Conservation (phyloP, 2,797 vertebrate genomes). For the Spheniscus humboldti region DNA sequence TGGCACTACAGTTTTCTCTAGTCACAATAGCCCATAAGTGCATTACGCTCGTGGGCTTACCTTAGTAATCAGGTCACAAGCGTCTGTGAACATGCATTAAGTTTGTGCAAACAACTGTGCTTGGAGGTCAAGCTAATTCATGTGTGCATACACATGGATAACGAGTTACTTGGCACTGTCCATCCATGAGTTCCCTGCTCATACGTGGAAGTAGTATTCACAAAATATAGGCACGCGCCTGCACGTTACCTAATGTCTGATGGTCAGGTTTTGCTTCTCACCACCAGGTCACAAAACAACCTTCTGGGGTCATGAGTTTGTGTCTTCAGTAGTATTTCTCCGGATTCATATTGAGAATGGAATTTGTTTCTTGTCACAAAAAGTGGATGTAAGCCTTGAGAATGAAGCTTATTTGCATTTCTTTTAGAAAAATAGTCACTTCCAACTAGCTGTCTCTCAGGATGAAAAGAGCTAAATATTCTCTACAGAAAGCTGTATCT, state of each 20-base stretch:
- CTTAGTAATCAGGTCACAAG: not conserved
- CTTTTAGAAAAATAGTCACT: not conserved
- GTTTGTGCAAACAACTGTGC: not conserved
- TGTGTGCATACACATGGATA: not conserved
- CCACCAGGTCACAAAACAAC: not conserved
- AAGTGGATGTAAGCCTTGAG: not conserved
- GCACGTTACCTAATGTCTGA: not conserved
- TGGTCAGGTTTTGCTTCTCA: not conserved
- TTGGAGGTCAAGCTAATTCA: not conserved
- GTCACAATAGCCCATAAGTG: not conserved
- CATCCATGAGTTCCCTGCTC: not conserved
- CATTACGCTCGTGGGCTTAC: not conserved
- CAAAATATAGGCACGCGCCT: not conserved
- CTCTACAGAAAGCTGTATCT: not conserved
- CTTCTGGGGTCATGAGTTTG: not conserved
- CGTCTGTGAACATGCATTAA: not conserved
- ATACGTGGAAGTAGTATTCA: not conserved
- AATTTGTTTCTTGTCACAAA: not conserved
- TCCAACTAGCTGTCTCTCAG: not conserved
- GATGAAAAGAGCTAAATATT: not conserved
- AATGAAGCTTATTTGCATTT: not conserved
- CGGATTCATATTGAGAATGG: not conserved
- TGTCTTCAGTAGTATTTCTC: not conserved
- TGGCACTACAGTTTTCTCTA: not conserved
- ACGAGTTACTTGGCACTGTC: not conserved